Conservation (phyloP, 2,113 vertebrate species). For the Cromileptes altivelis region DNA sequence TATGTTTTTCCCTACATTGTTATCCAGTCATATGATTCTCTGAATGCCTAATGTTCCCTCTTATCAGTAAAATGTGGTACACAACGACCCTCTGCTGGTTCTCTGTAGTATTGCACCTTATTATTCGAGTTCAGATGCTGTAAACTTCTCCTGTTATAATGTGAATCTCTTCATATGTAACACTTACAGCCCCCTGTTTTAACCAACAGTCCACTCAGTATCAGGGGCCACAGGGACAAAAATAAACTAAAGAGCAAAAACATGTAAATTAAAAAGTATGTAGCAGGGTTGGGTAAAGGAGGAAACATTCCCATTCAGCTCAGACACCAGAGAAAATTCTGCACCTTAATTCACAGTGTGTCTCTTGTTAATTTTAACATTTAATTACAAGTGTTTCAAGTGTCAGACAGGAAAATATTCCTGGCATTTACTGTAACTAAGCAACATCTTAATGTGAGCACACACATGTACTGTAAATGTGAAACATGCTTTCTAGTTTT, state of each 20-base stretch:
- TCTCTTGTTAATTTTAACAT: no score
- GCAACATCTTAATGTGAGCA: neutral
- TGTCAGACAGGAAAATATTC: neutral
- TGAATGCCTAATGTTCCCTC: neutral
- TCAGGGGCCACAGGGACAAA: no score
- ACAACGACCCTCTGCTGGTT: slow-evolving; percentile 67
- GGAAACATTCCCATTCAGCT: no score
- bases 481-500: neutral
- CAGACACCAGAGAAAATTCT: no score
- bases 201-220: no score
- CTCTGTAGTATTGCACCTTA: slow-evolving; percentile 45
- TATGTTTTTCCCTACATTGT: neutral
- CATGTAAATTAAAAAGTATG: neutral
- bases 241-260: no score
- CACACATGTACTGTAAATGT: neutral
- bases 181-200: neutral
- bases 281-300: neutral
- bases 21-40: neutral
- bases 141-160: neutral
- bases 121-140: neutral
- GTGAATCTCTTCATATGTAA: neutral
- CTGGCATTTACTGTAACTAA: neutral
- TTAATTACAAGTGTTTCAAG: neutral
- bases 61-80: slow-evolving; percentile 25
- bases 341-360: no score